phyloP scores from a whole-genome alignment of 2,113 vertebrate genomes.

The Eulemur rufifrons region DNA sequence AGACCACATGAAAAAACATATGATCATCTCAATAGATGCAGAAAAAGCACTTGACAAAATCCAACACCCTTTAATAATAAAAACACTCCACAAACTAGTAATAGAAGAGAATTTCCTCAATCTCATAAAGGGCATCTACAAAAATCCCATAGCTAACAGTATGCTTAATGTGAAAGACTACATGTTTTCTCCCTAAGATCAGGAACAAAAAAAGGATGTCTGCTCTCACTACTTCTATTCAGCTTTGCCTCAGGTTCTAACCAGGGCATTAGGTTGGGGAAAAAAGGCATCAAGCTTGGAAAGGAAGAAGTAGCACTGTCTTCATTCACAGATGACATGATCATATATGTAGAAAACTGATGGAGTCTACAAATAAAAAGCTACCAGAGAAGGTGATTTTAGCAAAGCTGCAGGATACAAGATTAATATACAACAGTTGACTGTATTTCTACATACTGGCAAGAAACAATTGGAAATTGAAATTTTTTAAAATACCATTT shows the following conservation, averaged over 20 bases:
- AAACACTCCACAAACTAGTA: background rate
- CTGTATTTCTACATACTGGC: background rate
- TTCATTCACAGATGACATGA: background rate
- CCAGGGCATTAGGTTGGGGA: background rate
- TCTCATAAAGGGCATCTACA: background rate
- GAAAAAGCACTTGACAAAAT: background rate
- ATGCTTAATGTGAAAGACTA: background rate
- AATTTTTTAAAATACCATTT: background rate
- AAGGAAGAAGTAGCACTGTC: background rate
- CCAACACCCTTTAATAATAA: background rate
- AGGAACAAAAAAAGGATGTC: background rate
- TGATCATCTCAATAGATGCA: background rate
- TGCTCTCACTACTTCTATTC: background rate
- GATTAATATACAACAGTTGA: background rate
- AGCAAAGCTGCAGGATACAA: background rate
- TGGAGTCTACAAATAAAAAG: background rate
- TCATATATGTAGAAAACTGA: background rate
- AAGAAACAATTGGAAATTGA: background rate
- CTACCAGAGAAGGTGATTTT: background rate
- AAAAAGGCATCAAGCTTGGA: background rate
- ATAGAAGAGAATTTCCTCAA: background rate
- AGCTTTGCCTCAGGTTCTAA: background rate
- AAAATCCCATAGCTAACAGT: background rate
- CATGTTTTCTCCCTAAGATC: background rate
- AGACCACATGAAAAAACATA: background rate